phyloP scores from a whole-genome alignment of 2,797 vertebrate genomes.

The Cygnus olor region DNA sequence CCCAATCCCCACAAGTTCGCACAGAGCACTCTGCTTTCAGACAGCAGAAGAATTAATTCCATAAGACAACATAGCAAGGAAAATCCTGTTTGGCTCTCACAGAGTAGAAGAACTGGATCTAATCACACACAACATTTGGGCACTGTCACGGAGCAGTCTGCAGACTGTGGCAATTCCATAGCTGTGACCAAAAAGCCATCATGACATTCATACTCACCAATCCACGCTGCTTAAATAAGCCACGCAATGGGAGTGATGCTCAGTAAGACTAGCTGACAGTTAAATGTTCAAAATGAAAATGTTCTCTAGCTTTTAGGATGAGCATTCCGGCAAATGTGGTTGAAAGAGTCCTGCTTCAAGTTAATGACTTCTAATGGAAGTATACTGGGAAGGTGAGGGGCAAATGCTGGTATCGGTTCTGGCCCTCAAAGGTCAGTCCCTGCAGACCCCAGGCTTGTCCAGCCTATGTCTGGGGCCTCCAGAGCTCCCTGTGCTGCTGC shows the following conservation, averaged over 20 bases:
- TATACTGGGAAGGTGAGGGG: background rate
- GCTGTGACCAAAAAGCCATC: background rate
- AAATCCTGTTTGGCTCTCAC: background rate
- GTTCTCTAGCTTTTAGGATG: background rate
- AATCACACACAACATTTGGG: background rate
- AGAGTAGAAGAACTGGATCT: background rate
- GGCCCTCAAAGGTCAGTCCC: background rate
- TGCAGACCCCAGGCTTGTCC: background rate
- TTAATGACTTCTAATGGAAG: background rate
- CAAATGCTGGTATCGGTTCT: background rate
- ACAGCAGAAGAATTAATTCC: background rate
- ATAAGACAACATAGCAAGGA: background rate
- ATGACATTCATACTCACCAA: background rate
- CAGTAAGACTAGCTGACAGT: background rate
- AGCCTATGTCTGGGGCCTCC: background rate
- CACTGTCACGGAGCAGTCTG: background rate
- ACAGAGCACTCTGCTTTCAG: background rate
- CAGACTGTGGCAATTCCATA: background rate
- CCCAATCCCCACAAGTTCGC: background rate
- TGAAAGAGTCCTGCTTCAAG: background rate
- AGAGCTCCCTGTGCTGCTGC: rapidly evolving
- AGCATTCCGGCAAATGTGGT: background rate
- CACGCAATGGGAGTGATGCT: rapidly evolving
- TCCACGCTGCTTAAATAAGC: background rate
- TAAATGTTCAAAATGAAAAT: background rate